phyloP scores from a whole-genome alignment of 1,140 invertebrate genomes.

The Bombus confusus region DNA sequence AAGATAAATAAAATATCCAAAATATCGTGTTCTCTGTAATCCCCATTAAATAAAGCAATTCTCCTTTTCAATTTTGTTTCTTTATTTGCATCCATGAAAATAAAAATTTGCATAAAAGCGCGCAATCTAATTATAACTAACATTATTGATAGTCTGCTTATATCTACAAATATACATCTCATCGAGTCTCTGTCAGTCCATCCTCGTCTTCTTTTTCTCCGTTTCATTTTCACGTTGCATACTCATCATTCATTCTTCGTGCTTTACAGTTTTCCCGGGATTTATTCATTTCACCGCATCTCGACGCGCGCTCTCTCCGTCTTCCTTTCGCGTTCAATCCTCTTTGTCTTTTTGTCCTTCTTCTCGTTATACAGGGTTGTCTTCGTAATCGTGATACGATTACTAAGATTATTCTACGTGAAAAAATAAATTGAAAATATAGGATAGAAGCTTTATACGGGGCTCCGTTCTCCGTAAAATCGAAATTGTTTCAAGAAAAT shows the following conservation, averaged over 20 bases:
- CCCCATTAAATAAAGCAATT: neutral
- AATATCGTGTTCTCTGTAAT: neutral
- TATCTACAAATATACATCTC: neutral
- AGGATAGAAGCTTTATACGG: no score
- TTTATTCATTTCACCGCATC: constrained; percentile 2
- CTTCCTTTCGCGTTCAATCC: constrained; percentile 1
- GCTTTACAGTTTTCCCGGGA: neutral
- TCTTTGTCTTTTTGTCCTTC: neutral
- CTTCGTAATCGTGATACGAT: neutral
- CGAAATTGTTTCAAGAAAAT: no score
- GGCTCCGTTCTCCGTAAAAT: no score
- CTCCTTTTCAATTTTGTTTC: neutral
- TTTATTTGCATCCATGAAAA: neutral
- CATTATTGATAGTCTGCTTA: neutral
- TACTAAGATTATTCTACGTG: no score
- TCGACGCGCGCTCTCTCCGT: neutral
- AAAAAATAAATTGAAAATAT: no score
- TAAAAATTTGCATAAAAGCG: neutral
- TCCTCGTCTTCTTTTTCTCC: neutral
- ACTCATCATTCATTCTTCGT: neutral
- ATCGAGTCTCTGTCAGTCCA: neutral
- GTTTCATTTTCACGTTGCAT: neutral
- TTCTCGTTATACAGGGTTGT: neutral
- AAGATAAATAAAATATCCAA: neutral
- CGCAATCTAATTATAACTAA: neutral